Evolutionary conservation across 2,888 invertebrate species (phyloP), one percentile per base, ranked within the genome.

Genomic region (Eucera pruinosa): DNA sequence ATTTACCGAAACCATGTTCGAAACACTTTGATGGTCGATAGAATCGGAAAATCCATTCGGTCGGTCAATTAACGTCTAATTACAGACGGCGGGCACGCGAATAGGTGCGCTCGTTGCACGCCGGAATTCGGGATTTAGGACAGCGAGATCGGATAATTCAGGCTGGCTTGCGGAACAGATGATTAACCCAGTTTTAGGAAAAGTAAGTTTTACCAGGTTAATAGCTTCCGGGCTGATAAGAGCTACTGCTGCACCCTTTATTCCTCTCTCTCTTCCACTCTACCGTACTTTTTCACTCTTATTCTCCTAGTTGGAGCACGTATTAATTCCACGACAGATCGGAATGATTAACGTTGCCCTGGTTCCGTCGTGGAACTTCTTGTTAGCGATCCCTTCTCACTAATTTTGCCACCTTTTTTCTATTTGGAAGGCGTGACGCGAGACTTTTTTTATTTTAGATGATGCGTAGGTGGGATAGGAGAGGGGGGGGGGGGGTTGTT

Each of bases 161-260:
- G 64, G 23, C 18, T 9, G 50, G 62, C 41, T 39, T 71, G 64
- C 61, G 71, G 70, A 66, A 68, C 45, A n/a, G 71, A 76, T 72
- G 78, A 79, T 79, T 79, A 79, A 79, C 78, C 78, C 71, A 79
- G 70, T 79, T 79, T 58, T 68, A 45, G 60, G 62, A 68, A 72
- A 79, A 72, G 67, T 68, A 65, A 77, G 64, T 79, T 79, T 72
- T 66, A 77, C 77, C 71, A 30, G 77, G 79, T 79, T 79, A 77
- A 79, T 79, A 72, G 79, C 79, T 79, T 68, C 79, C 67, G 64
- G 77, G 67, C 54, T 68, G 79, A 79, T 72, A 68, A 72, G 76
- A 47, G 62, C 41, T 15, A 33, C 58, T 52, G 20, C 18, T 39
- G 9, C 36, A 36, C 36, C 36, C 15, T 60, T 15, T 20, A 15